phyloP scores from a whole-genome alignment of 2,888 invertebrate species.

The Fissipunctia ypsillon region DNA sequence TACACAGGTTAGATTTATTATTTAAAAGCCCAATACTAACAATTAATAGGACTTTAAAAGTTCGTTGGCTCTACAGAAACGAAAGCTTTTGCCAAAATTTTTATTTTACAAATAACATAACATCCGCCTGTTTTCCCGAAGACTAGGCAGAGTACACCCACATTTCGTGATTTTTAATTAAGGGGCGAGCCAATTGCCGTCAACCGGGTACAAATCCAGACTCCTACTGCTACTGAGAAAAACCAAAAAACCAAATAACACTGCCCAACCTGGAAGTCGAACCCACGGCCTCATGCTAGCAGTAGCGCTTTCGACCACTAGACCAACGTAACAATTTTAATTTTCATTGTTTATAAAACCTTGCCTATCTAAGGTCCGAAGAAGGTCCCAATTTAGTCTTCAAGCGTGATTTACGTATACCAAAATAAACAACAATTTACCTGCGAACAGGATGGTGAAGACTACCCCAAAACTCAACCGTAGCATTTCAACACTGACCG shows the following conservation, averaged over 20 bases:
- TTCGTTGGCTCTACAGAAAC: neutral
- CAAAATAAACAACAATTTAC: conserved; percentile 42
- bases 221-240: neutral
- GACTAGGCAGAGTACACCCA: too few relatives aligned
- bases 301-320: neutral
- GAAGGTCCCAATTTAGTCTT: neutral
- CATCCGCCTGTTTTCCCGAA: neutral
- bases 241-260: neutral
- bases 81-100: neutral
- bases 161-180: neutral
- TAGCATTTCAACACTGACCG: conserved; percentile 35
- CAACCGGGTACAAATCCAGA: neutral
- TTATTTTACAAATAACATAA: neutral
- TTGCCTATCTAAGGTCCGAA: neutral
- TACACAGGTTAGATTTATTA: neutral
- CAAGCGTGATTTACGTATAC: neutral
- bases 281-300: neutral
- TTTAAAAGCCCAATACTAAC: neutral
- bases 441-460: conserved; percentile 49
- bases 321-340: neutral
- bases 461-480: conserved; percentile 57
- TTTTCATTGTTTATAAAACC: neutral
- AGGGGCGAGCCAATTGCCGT: neutral
- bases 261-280: neutral
- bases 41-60: neutral